phyloP scores from a whole-genome alignment of 2,888 invertebrate genomes.

The Alitta virens region DNA sequence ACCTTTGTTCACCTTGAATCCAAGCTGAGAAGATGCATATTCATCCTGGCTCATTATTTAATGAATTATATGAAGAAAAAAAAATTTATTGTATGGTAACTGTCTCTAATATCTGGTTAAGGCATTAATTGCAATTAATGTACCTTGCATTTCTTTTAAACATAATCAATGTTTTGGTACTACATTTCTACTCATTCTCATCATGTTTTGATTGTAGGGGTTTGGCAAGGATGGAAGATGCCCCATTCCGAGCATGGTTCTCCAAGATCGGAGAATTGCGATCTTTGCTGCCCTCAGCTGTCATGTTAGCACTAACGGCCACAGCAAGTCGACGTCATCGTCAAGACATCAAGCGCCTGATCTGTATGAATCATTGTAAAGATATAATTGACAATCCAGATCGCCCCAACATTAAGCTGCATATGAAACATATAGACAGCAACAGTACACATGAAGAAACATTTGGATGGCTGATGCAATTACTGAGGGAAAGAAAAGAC shows the following conservation, averaged over 20 bases:
- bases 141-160: too few relatives aligned
- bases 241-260: slow-evolving; percentile 26
- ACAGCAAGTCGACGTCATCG: slow-evolving; percentile 13
- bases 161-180: too few relatives aligned
- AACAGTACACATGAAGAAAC: not conserved
- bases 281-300: slow-evolving; percentile 2
- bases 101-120: too few relatives aligned
- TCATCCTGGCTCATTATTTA: too few relatives aligned
- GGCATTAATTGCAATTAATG: too few relatives aligned
- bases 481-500: not conserved
- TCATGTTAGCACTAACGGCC: slow-evolving; percentile 21
- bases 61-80: too few relatives aligned
- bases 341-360: slow-evolving; percentile 9
- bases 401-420: slow-evolving; percentile 19
- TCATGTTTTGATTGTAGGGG: too few relatives aligned
- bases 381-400: slow-evolving; percentile 12
- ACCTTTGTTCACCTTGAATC: too few relatives aligned
- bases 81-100: too few relatives aligned
- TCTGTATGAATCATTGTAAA: not conserved
- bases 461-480: not conserved
- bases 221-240: slow-evolving; percentile 16
- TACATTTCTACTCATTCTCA: too few relatives aligned
- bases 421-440: not conserved
- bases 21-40: too few relatives aligned
- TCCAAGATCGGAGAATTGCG: slow-evolving; percentile 20